These are phyloP conservation scores for Mergus octosetaceus DNA, from an alignment of 2,797 vertebrate genomes.

Conservation along the genomic window DNA sequence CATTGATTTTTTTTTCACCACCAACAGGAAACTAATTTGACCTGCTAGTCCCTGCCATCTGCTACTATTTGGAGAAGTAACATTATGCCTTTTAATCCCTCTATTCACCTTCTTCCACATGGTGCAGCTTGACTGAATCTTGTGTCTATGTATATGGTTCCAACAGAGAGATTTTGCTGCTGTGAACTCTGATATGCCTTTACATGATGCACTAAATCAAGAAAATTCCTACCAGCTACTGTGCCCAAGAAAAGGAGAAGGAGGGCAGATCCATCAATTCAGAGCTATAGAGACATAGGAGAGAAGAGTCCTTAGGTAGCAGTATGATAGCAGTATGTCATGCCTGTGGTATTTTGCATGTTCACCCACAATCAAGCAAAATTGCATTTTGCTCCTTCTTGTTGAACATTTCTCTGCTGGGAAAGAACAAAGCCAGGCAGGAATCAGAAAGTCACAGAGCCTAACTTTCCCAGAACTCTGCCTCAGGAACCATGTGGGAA, in stretches of 20 bases:
- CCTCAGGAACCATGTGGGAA: rapidly evolving
- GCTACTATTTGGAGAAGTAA: background rate
- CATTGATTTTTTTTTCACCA: background rate
- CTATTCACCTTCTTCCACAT: background rate
- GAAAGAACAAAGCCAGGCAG: background rate
- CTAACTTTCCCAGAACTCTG: background rate
- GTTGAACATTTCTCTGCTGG: background rate
- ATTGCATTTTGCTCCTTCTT: background rate
- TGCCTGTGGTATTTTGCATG: background rate
- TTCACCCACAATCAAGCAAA: background rate
- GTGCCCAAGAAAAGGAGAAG: background rate
- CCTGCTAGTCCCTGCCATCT: conserved; percentile 16
- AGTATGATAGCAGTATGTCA: background rate
- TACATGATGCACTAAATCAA: background rate
- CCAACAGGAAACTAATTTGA: conserved; percentile 18
- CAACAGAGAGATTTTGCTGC: background rate
- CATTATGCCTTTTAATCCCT: background rate
- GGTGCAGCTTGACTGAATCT: background rate
- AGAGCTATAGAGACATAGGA: background rate
- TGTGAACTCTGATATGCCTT: background rate
- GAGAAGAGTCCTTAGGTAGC: background rate
- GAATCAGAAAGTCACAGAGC: background rate
- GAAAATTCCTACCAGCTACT: background rate
- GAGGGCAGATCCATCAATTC: background rate
- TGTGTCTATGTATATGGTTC: background rate